These are phyloP conservation scores for Xiphophorus couchianus DNA, from an alignment of 2,113 vertebrate genomes.

Conservation along the genomic window DNA sequence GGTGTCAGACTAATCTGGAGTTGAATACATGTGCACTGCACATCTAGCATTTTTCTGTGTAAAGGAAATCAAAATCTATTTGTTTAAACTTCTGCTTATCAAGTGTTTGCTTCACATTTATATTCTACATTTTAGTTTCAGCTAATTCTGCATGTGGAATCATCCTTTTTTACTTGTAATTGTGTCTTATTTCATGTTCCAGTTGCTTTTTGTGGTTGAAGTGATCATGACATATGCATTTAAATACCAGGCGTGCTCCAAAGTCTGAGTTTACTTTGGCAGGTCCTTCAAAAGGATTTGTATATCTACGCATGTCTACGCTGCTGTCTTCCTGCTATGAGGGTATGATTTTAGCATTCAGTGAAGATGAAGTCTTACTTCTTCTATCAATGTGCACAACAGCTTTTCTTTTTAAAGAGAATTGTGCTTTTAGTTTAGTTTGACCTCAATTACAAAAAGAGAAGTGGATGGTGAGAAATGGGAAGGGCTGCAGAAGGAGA, in stretches of 20 bases:
- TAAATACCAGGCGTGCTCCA: slow-evolving; percentile 44
- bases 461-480: slow-evolving; percentile 29
- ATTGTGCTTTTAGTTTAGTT: slow-evolving; percentile 47
- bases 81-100: too few relatives aligned
- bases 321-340: neutral
- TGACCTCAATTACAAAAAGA: slow-evolving; percentile 58
- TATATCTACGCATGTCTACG: neutral
- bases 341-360: neutral
- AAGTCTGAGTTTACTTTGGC: slow-evolving; percentile 42
- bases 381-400: neutral
- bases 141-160: neutral
- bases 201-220: slow-evolving; percentile 11
- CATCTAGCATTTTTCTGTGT: too few relatives aligned
- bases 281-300: slow-evolving; percentile 17
- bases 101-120: too few relatives aligned
- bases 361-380: neutral
- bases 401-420: slow-evolving; percentile 4
- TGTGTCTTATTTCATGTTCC: neutral
- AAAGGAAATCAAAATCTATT: too few relatives aligned
- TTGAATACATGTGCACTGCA: too few relatives aligned
- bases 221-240: slow-evolving; percentile 16
- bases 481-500: slow-evolving; percentile 39
- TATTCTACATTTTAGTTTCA: too few relatives aligned
- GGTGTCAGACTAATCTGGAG: too few relatives aligned
- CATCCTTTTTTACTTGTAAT: neutral